Base-by-base conservation (phyloP, 2,888 invertebrate species). In the Mythimna loreyi region DNA sequence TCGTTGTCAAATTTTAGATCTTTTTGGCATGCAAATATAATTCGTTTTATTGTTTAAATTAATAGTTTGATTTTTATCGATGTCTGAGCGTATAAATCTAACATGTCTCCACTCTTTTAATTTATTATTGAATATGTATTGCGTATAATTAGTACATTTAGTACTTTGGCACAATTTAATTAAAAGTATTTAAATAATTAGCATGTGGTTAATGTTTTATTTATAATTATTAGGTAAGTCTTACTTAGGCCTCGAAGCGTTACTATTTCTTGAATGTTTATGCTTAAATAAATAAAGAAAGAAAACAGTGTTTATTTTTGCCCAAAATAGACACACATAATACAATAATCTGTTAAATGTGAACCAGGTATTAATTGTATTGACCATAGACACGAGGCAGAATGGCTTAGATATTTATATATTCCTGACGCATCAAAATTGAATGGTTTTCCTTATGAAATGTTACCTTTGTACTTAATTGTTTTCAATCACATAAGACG, bases 1-100 rank as follows among this genome's bases (percentile, higher is more conserved):
- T n/a, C 13, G 7, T 55, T 45, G 11, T 23, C 1, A 23, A 28
- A 6, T 25, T 43, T 33, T 11, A 56, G 7, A 60, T 59, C 21
- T 61, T 74, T 60, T 69, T 62, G 11, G 58, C 43, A 60, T 63
- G 53, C 19, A 49, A 33, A 63, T 50, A 66, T 50, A 16, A n/a
- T 23, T 40, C 1, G 63, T 52, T 71, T 67, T 78, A 67, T 64
- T 65, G 30, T 40, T 6, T 23, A 40, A 49, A 80, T 71, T 36
- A 65, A 59, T 64, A 58, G 33, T 59, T 40, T 53, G 62, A 58
- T 67, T 78, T 70, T 71, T 71, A 70, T 78, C 74, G 21, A n/a
- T 3, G 3, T 55, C 5, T 43, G 21, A 60, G 19, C 13, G 23
- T 61, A 69, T 79, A 75, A 75, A 79, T 80, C 55, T 60, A 45